Percentiles rank a stretch among this genome's conserved stretches.
phyloP scores from a whole-genome alignment of 2,888 invertebrate species.

The Drosophila parthenogenetica region DNA sequence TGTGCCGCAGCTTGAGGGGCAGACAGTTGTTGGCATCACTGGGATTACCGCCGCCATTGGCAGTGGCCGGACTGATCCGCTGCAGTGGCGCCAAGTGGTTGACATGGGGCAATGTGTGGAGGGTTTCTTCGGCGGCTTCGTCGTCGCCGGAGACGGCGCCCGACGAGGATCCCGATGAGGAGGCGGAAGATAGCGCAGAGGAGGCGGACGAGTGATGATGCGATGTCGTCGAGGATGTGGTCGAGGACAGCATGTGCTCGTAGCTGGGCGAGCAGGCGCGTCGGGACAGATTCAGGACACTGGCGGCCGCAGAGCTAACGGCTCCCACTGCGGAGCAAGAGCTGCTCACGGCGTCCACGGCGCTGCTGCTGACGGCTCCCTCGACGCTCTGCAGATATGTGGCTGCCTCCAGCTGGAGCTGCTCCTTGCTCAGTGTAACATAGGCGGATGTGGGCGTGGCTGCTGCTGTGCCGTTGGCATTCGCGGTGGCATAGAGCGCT shows the following conservation, averaged over 20 bases:
- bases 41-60: conserved; percentile 18
- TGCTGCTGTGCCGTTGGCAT: neutral
- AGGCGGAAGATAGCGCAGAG: conserved; percentile 85
- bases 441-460: conserved; percentile 26
- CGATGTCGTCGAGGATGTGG: conserved; percentile 86
- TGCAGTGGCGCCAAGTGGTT: conserved; percentile 17
- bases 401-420: conserved; percentile 62
- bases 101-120: conserved; percentile 24
- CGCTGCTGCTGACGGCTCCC: conserved; percentile 82
- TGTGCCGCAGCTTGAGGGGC: conserved; percentile 96
- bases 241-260: conserved; percentile 89
- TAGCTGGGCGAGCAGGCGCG: conserved; percentile 89
- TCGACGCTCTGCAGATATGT: conserved; percentile 65
- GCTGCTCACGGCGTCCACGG: conserved; percentile 74
- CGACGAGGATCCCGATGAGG: conserved; percentile 86
- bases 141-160: conserved; percentile 86
- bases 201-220: conserved; percentile 63
- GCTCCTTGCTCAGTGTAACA: conserved; percentile 63
- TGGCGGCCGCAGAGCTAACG: conserved; percentile 70
- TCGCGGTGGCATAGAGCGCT: conserved; percentile 36
- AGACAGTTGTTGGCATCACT: conserved; percentile 91
- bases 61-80: conserved; percentile 17
- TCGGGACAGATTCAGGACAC: conserved; percentile 90
- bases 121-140: conserved; percentile 81
- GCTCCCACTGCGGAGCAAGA: conserved; percentile 49